A percentile compares a stretch with the other conserved stretches of the same genome.
These are phyloP conservation scores for Petrocephalus zakoni DNA, from an alignment of 2,113 vertebrate genomes.

Conservation along the genomic window DNA sequence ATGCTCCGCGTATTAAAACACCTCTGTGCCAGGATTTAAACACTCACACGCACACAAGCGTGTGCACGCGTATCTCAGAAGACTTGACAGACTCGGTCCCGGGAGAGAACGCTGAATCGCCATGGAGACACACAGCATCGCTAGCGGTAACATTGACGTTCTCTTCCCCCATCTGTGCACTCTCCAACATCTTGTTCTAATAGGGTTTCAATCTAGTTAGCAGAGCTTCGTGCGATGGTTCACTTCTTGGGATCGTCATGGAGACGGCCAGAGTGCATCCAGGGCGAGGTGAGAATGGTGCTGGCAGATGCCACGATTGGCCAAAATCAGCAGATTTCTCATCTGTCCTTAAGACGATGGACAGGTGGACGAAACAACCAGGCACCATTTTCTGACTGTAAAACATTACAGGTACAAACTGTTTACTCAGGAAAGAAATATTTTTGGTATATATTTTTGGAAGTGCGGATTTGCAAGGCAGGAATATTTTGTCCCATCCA, in stretches of 20 bases:
- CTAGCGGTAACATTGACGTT: slow-evolving; percentile 1
- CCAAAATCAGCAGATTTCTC: slow-evolving; percentile 71
- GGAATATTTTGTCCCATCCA: slow-evolving; percentile 46
- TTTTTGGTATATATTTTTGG: slow-evolving; percentile 44
- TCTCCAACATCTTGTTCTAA: not conserved
- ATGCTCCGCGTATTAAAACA: not conserved
- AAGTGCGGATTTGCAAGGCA: slow-evolving; percentile 47
- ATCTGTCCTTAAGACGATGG: slow-evolving; percentile 41
- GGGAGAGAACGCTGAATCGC: not conserved
- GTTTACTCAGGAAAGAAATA: slow-evolving; percentile 58
- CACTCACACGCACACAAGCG: not conserved
- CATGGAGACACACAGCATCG: not conserved
- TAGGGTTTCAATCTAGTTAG: slow-evolving; percentile 10
- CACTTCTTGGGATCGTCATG: not conserved
- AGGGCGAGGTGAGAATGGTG: slow-evolving; percentile 41
- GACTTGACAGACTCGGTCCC: slow-evolving; percentile 1
- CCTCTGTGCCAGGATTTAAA: not conserved
- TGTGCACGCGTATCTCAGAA: not conserved
- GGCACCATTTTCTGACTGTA: slow-evolving; percentile 61
- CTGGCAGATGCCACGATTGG: slow-evolving; percentile 47
- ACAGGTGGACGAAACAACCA: slow-evolving; percentile 63
- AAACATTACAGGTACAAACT: slow-evolving; percentile 63
- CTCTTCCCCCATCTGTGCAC: slow-evolving; percentile 13
- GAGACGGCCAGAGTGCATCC: not conserved
- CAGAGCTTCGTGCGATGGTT: not conserved